phyloP scores from a whole-genome alignment of 1,140 invertebrate species.

The Zaprionus vittiger region DNA sequence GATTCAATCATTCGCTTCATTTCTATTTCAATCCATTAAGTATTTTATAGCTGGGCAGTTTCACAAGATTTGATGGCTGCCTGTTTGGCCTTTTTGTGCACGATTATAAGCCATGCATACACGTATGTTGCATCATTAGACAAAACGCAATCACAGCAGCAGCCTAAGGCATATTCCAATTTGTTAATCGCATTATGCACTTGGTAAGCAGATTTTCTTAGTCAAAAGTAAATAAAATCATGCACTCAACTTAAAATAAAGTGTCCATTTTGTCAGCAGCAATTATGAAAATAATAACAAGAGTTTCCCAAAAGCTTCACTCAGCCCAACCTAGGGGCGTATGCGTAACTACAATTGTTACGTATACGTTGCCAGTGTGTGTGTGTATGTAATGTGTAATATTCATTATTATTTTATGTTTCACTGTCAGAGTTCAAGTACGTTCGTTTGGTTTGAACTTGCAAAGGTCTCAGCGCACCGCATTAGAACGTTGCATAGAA shows the following conservation, averaged over 20 bases:
- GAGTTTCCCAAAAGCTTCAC: not conserved
- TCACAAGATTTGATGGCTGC: not conserved
- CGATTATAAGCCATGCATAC: conserved; percentile 36
- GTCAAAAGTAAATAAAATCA: not conserved
- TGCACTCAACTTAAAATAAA: too few species aligned
- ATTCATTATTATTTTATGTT: conserved; percentile 16
- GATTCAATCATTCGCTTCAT: conserved; percentile 12
- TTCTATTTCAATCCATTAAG: conserved; percentile 2
- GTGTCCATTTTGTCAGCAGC: too few species aligned
- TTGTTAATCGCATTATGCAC: too few species aligned
- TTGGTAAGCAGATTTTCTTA: too few species aligned
- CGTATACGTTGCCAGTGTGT: conserved; percentile 29
- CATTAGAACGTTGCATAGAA: conserved; percentile 58
- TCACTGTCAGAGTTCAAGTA: conserved; percentile 57
- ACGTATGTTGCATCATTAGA: not conserved
- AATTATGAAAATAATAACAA: conserved; percentile 28
- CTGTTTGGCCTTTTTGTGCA: conserved; percentile 21
- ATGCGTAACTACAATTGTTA: conserved; percentile 23
- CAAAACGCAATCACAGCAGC: too few species aligned
- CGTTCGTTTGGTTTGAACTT: conserved; percentile 74
- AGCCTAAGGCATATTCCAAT: too few species aligned
- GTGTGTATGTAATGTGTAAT: conserved; percentile 1
- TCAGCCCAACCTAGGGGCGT: conserved; percentile 14
- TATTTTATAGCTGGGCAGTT: conserved; percentile 13
- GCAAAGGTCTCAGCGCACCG: conserved; percentile 56